Conservation (phyloP, 1,140 invertebrate genomes). For the Aphis craccivora region DNA sequence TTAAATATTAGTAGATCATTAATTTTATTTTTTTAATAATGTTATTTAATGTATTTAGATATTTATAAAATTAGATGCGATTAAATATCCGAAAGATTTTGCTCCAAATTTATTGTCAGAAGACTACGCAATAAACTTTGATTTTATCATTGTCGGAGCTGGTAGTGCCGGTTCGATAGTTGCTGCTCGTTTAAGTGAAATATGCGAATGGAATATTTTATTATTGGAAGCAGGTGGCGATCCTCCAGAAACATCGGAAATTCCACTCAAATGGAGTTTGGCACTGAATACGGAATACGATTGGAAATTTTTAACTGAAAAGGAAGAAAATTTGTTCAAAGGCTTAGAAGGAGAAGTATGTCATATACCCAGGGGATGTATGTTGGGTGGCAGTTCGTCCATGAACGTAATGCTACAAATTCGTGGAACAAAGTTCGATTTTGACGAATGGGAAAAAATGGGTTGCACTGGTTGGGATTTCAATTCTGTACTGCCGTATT, state of each 20-base stretch:
- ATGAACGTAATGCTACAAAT: neutral
- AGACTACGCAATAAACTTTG: neutral
- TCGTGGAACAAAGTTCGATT: neutral
- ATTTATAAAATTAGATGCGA: neutral
- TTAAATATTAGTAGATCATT: neutral
- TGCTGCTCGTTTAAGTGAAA: neutral
- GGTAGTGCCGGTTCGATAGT: neutral
- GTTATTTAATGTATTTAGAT: neutral
- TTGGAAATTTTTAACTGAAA: neutral
- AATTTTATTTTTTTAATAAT: neutral
- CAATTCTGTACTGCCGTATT: neutral
- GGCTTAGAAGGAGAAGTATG: neutral
- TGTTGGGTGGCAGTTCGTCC: neutral
- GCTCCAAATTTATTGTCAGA: neutral
- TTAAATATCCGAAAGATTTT: neutral
- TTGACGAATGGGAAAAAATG: neutral
- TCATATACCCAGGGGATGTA: neutral
- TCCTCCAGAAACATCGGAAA: slow-evolving; percentile 5
- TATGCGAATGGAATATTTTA: neutral
- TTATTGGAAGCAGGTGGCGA: neutral
- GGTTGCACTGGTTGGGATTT: neutral
- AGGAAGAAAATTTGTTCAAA: slow-evolving; percentile 8
- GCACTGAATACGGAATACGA: neutral
- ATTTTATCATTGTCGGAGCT: neutral
- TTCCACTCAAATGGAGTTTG: slow-evolving; percentile 14